These are phyloP conservation scores for Dascyllus trimaculatus DNA, from an alignment of 2,113 vertebrate genomes.

Conservation along the genomic window DNA sequence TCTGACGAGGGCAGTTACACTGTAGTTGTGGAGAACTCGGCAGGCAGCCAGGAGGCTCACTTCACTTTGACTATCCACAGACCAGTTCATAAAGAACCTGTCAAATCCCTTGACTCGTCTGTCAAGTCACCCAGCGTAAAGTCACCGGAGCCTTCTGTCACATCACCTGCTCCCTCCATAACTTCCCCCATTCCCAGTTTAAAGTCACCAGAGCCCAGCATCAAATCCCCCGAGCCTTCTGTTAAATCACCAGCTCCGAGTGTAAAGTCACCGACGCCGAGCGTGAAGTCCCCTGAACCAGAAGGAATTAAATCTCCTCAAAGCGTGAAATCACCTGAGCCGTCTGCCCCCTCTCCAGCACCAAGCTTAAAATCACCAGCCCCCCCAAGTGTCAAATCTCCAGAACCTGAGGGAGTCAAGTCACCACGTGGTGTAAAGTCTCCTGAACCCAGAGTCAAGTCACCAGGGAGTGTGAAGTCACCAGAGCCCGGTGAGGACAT, in stretches of 20 bases:
- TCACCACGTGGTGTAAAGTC: slow-evolving; percentile 67
- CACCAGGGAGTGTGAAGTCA: slow-evolving; percentile 89
- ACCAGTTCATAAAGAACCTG: slow-evolving; percentile 85
- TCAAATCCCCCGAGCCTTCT: slow-evolving; percentile 65
- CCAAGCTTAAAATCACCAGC: slow-evolving; percentile 83
- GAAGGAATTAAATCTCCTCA: slow-evolving; percentile 68
- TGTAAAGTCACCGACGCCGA: slow-evolving; percentile 87
- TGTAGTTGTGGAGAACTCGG: slow-evolving; percentile 93
- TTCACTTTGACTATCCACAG: slow-evolving; percentile 92
- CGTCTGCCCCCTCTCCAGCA: slow-evolving; percentile 73
- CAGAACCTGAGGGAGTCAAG: slow-evolving; percentile 66
- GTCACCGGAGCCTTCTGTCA: slow-evolving; percentile 86
- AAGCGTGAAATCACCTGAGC: slow-evolving; percentile 64
- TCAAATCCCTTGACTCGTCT: slow-evolving; percentile 86
- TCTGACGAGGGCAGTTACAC: slow-evolving; percentile 95
- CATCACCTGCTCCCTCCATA: slow-evolving; percentile 59
- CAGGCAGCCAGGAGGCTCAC: slow-evolving; percentile 92
- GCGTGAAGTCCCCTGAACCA: slow-evolving; percentile 76
- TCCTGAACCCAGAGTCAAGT: slow-evolving; percentile 87
- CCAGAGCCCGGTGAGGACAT: slow-evolving; percentile 59
- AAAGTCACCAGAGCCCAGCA: slow-evolving; percentile 56
- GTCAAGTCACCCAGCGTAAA: slow-evolving; percentile 78
- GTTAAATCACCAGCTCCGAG: slow-evolving; percentile 76
- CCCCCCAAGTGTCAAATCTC: slow-evolving; percentile 81
- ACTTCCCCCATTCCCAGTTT: slow-evolving; percentile 66